Conservation (phyloP, 2,888 invertebrate species). For the Chrysolina americana region DNA sequence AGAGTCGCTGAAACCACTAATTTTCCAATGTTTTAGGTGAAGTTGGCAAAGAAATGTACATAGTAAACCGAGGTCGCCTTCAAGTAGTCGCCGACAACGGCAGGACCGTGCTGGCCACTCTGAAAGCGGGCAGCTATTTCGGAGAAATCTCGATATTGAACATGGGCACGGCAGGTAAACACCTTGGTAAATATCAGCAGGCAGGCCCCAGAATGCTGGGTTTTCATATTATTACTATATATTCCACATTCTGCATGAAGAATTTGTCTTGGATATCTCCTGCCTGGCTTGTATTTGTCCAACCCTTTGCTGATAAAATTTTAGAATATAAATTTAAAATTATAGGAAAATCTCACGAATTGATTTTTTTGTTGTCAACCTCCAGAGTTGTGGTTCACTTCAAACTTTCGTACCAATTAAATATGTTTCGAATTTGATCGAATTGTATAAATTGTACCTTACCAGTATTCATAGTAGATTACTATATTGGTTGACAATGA, state of each 20-base stretch:
- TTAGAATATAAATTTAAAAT: neutral
- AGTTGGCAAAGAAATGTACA: conserved; percentile 99
- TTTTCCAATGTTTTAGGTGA: conserved; percentile 79
- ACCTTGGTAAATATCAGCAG: conserved; percentile 91
- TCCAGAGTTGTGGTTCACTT: neutral
- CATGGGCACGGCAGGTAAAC: conserved; percentile 99
- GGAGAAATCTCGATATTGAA: conserved; percentile 99
- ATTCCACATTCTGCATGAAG: conserved; percentile 43
- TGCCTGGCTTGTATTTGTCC: conserved; percentile 62
- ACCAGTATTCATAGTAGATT: no score
- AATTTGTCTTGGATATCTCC: conserved; percentile 46
- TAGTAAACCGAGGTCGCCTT: conserved; percentile 95
- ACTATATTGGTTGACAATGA: no score
- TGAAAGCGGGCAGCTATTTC: conserved; percentile 99
- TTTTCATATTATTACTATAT: conserved; percentile 34
- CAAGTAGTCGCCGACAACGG: conserved; percentile 97
- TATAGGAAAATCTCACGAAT: conserved; percentile 33
- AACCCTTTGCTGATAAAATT: conserved; percentile 43
- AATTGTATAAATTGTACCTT: no score
- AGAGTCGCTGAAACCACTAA: no score
- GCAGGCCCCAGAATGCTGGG: conserved; percentile 55
- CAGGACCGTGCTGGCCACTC: conserved; percentile 95
- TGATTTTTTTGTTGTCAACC: neutral
- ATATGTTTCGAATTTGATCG: no score
- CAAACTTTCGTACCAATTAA: no score